Conservation (phyloP, 2,113 vertebrate genomes). For the Donacobius atricapilla region DNA sequence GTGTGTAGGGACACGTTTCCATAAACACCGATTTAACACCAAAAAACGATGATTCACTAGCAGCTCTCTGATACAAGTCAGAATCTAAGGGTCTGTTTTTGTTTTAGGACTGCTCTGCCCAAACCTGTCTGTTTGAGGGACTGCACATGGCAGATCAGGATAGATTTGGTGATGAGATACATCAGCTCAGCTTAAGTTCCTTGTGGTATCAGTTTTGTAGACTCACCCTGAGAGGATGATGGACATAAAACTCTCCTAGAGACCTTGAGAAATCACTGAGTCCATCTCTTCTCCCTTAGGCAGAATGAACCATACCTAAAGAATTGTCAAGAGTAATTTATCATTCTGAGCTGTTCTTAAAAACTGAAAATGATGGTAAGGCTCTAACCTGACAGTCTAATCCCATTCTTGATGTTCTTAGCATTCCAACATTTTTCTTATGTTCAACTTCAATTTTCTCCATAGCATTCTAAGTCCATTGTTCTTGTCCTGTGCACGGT, state of each 20-base stretch:
- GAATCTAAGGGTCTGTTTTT: not conserved
- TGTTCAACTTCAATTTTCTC: not conserved
- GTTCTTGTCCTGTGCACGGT: not conserved
- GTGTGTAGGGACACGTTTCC: not conserved
- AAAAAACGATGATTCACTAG: not conserved
- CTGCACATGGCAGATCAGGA: rapidly evolving
- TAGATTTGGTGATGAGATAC: not conserved
- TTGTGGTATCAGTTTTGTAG: not conserved
- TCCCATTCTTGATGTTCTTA: not conserved
- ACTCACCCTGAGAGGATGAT: not conserved
- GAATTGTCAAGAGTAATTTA: constrained; percentile 29
- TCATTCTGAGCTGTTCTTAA: not conserved
- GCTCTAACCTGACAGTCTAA: not conserved
- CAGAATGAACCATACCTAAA: not conserved
- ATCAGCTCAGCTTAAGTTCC: not conserved
- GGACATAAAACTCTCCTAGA: not conserved
- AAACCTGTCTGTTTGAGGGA: not conserved
- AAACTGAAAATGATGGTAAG: not conserved
- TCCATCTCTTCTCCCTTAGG: not conserved
- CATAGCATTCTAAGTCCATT: not conserved
- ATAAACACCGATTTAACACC: not conserved
- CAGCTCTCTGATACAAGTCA: not conserved
- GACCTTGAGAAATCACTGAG: constrained; percentile 8
- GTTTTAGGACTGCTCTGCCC: not conserved
- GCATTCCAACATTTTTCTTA: not conserved